Conservation (phyloP, 30 jellyfish, hydroid and myxozoan genomes). For the Aurelia sp. region DNA sequence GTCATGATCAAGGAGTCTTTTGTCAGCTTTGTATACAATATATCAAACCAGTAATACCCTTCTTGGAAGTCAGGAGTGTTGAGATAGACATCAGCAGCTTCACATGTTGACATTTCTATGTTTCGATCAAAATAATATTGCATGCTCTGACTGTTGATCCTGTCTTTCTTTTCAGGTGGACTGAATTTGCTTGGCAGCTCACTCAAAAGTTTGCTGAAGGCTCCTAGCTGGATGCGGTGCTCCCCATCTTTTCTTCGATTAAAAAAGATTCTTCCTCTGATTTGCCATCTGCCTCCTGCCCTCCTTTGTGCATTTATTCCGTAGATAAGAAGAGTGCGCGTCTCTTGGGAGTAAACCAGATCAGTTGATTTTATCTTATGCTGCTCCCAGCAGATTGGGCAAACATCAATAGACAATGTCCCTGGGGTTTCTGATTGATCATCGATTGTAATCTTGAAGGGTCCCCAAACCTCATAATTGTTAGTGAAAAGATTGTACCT, state of each 20-base stretch:
- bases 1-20: constrained; percentile 16
- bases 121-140: constrained; percentile 35
- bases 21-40: constrained; percentile 4
- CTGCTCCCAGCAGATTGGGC: constrained; percentile 11
- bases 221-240: constrained; percentile 3
- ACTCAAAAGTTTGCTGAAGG: not conserved
- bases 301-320: constrained; percentile 1
- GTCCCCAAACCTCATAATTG: constrained; percentile 16
- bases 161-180: constrained; percentile 16
- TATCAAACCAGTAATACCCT: constrained; percentile 7
- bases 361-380: not conserved
- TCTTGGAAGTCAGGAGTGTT: constrained; percentile 44
- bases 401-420: constrained; percentile 1
- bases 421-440: constrained; percentile 36
- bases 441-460: constrained; percentile 30
- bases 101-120: constrained; percentile 15
- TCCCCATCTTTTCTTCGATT: constrained; percentile 25
- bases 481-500: too few species aligned
- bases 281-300: constrained; percentile 10
- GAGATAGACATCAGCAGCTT: not conserved
- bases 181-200: constrained; percentile 5
- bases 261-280: constrained; percentile 33
- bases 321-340: constrained; percentile 16
- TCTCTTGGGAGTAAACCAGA: constrained; percentile 22
- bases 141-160: not conserved